These are phyloP conservation scores for Molanna angustata DNA, from an alignment of 2,888 invertebrate species.

Conservation along the genomic window DNA sequence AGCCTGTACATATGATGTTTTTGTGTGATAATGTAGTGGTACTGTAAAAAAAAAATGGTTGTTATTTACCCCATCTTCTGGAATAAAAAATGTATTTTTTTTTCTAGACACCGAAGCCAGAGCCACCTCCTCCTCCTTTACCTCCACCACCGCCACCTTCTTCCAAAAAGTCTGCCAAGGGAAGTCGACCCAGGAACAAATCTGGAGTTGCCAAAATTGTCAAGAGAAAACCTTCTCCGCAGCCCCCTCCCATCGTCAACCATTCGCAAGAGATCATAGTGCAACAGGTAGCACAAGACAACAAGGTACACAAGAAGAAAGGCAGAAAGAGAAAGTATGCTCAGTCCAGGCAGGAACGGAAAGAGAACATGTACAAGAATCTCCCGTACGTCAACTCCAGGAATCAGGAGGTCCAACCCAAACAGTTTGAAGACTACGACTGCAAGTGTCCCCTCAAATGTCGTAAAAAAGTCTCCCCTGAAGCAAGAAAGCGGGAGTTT, in stretches of 20 bases:
- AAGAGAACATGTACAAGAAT: slow-evolving; percentile 14
- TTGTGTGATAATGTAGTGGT: no score
- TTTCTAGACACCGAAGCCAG: neutral
- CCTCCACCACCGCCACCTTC: neutral
- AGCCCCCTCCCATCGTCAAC: neutral
- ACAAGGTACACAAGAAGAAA: slow-evolving; percentile 2
- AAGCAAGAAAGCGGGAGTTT: neutral
- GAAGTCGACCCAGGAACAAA: neutral
- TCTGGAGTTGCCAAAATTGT: neutral
- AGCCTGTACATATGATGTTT: no score
- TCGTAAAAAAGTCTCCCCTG: slow-evolving; percentile 2
- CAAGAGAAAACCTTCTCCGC: slow-evolving; percentile 1
- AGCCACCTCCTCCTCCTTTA: neutral
- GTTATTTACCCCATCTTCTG: no score
- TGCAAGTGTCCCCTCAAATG: slow-evolving; percentile 12
- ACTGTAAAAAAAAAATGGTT: no score
- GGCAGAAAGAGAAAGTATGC: slow-evolving; percentile 6
- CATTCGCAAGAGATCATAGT: neutral
- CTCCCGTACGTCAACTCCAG: slow-evolving; percentile 4
- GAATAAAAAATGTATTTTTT: no score
- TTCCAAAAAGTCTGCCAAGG: neutral
- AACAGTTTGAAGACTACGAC: slow-evolving; percentile 12
- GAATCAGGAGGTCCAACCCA: slow-evolving; percentile 9
- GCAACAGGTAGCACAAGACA: neutral
- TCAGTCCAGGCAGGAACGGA: slow-evolving; percentile 11